Percentiles rank a stretch among this genome's conserved stretches.
Evolutionary conservation across 2,113 vertebrate genomes (phyloP).

Genomic region (Polypterus bichir): DNA sequence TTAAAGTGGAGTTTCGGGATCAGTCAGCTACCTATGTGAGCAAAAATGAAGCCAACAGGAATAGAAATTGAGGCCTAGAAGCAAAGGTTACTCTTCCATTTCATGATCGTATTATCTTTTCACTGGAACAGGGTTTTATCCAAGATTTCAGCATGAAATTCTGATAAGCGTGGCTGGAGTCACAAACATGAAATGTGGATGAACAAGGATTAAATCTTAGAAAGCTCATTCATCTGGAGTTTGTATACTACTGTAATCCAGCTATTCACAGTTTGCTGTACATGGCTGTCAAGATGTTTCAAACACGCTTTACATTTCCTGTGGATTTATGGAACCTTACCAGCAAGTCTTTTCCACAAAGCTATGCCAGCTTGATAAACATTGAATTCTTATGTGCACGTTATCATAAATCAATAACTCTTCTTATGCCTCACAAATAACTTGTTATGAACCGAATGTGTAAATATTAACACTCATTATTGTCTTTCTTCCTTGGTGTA

Average conservation of each 20-base stretch:
- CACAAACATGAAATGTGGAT: conserved; percentile 43
- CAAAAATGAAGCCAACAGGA: background rate
- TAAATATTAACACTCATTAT: conserved; percentile 1
- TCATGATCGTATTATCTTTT: conserved; percentile 39
- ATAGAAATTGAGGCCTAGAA: background rate
- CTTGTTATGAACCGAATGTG: background rate
- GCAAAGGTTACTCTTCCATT: conserved; percentile 40
- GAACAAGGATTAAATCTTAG: conserved; percentile 42
- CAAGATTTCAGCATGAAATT: conserved; percentile 47
- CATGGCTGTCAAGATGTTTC: conserved; percentile 4
- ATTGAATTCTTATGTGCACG: background rate
- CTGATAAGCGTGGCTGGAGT: conserved; percentile 40
- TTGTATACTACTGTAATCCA: conserved; percentile 3
- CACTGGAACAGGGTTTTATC: conserved; percentile 37
- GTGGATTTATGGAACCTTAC: background rate
- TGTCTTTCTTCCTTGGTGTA: conserved; percentile 31
- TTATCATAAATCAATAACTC: background rate
- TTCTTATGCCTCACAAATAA: background rate
- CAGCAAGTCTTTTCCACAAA: background rate
- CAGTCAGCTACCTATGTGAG: background rate
- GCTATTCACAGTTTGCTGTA: conserved; percentile 1
- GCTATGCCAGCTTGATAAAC: background rate
- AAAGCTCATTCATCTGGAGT: conserved; percentile 1
- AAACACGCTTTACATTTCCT: background rate
- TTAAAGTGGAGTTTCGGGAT: background rate